Evolutionary conservation across 2,797 vertebrate genomes (phyloP).

Genomic region (Pterois miles): DNA sequence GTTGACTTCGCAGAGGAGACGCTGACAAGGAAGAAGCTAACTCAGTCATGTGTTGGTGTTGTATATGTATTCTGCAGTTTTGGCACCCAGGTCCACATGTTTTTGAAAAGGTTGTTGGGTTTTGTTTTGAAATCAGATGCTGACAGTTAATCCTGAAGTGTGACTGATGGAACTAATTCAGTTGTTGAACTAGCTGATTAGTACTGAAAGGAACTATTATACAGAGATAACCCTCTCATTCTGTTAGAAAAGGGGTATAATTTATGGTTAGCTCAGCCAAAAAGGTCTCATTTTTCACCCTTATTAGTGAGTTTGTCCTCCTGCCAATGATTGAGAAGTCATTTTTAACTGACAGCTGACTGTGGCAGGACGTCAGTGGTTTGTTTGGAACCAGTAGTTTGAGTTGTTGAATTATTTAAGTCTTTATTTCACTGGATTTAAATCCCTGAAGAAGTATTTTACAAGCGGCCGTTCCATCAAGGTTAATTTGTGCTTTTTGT

Average conservation of each 20-base stretch:
- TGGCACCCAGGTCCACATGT: neutral
- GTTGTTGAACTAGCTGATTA: neutral
- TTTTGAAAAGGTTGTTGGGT: neutral
- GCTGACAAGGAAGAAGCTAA: neutral
- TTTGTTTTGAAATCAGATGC: neutral
- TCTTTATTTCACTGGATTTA: neutral
- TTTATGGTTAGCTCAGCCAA: neutral
- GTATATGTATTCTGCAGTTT: neutral
- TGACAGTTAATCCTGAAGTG: neutral
- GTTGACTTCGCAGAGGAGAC: neutral
- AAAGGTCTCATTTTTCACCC: slow-evolving; percentile 11
- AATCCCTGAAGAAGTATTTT: neutral
- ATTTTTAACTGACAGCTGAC: neutral
- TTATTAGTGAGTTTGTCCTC: neutral
- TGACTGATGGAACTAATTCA: neutral
- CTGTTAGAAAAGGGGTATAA: neutral
- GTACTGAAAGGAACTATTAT: neutral
- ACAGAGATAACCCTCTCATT: neutral
- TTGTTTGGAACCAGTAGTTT: neutral
- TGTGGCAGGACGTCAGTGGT: slow-evolving; percentile 5
- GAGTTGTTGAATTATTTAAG: too few relatives aligned
- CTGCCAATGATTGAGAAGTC: neutral
- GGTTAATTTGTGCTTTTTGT: neutral
- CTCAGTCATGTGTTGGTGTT: neutral
- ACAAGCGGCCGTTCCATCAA: neutral